Base-by-base conservation (phyloP, 1,140 invertebrate species). In the Ganaspis sp. region DNA sequence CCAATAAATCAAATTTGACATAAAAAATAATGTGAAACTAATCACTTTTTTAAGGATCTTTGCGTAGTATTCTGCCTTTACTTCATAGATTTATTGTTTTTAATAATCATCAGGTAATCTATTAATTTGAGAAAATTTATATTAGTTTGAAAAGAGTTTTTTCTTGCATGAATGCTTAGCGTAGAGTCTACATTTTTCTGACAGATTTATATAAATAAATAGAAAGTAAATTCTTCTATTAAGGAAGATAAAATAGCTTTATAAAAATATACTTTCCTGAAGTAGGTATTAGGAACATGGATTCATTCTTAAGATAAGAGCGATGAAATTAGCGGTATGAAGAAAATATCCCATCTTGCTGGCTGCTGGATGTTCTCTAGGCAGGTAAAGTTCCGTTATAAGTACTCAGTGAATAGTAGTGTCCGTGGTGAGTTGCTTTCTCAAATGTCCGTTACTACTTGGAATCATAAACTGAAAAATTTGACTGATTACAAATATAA, bases 251-350 rank as follows among this genome's bases (percentile, higher is more conserved):
- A 40, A 4, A 15, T 0, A 3, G 42, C 0, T 15, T 15, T 45
- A 15, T 45, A 4, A 15, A 15, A 45, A 45, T 15, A 45, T 45
- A 45, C 1, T 45, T 15, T 6, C 29, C 29, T 34, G n/a, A 45
- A 45, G 42, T 45, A 45, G 42, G 42, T 45, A 45, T 45, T 45
- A 45, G 12, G 42, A 45, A 45, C 42, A 45, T 45, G 42, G 15
- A 45, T 15, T 49, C n/a, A 45, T 15, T 49, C n/a, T 49, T 49
- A 49, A 49, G 17, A 49, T 49, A 49, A 49, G 15, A 17, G 45
- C 45, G n/a, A 49, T 49, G 45, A 49, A 49, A 49, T 49, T 49
- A 49, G 45, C 45, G 45, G 45, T 17, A 17, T 49, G 45, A 49
- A 49, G n/a, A 17, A 49, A 49, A 49, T n/a, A 49, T 49, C 17